Conservation (phyloP, 2,797 vertebrate genomes). For the Pangasius larnaudii region DNA sequence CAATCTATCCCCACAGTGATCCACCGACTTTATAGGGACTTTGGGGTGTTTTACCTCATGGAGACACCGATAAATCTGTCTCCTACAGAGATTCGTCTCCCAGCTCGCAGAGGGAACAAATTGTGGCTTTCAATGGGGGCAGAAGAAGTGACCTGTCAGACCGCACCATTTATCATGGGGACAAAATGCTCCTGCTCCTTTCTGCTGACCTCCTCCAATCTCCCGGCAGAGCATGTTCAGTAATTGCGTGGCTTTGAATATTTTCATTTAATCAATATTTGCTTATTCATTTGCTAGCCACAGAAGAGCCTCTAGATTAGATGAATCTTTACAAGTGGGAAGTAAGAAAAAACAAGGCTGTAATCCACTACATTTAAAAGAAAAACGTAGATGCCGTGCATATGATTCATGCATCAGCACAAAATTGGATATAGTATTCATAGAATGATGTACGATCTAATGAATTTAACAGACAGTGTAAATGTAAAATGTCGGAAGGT, state of each 20-base stretch:
- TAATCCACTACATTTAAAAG: not conserved
- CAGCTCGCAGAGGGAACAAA: slow-evolving; percentile 85
- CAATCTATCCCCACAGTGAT: slow-evolving; percentile 76
- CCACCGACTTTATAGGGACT: slow-evolving; percentile 80
- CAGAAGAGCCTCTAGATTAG: not conserved
- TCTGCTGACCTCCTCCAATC: slow-evolving; percentile 83
- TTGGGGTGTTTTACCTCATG: slow-evolving; percentile 80
- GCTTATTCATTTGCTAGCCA: slow-evolving; percentile 64
- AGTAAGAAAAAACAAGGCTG: not conserved
- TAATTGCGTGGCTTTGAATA: slow-evolving; percentile 75
- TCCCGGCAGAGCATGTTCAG: slow-evolving; percentile 86
- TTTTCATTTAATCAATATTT: slow-evolving; percentile 77
- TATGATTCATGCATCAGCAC: not conserved
- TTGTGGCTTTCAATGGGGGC: slow-evolving; percentile 82
- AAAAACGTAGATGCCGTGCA: not conserved
- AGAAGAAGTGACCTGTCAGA: slow-evolving; percentile 88
- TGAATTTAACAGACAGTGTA: slow-evolving; percentile 47
- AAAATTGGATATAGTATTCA: not conserved
- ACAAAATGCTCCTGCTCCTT: slow-evolving; percentile 86
- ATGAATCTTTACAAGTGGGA: slow-evolving; percentile 8
- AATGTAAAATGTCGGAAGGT: slow-evolving; percentile 67
- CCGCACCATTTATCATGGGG: slow-evolving; percentile 87
- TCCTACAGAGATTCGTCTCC: slow-evolving; percentile 84
- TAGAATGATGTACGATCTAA: slow-evolving; percentile 13
- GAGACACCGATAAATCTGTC: slow-evolving; percentile 92